Evolutionary conservation across 2,113 vertebrate genomes (phyloP).

Genomic region (Corapipo altera): DNA sequence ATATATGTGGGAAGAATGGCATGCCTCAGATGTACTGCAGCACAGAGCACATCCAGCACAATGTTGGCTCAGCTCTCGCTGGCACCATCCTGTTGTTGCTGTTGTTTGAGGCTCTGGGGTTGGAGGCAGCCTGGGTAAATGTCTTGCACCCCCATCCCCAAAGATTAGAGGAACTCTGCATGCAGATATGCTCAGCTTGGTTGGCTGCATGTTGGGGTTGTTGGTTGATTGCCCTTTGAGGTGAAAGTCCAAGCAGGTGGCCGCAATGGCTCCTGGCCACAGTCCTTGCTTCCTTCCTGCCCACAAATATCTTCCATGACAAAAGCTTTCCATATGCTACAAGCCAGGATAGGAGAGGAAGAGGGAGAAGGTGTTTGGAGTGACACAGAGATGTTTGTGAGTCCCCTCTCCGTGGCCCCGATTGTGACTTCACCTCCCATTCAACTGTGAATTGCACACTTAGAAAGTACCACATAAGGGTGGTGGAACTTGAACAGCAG

Average conservation of each 20-base stretch:
- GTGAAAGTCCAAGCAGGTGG: neutral
- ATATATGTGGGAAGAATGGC: conserved; percentile 59
- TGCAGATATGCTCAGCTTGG: neutral
- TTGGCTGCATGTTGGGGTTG: accelerated
- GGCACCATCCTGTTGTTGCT: neutral
- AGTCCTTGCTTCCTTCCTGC: neutral
- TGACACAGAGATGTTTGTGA: neutral
- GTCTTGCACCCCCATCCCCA: neutral
- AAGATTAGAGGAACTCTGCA: accelerated
- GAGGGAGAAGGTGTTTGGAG: neutral
- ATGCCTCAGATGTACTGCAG: conserved; percentile 1
- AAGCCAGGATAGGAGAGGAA: neutral
- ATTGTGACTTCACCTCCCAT: neutral
- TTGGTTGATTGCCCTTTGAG: neutral
- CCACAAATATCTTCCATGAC: neutral
- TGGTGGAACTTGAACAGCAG: neutral
- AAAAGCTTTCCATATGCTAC: neutral
- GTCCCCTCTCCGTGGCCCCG: accelerated
- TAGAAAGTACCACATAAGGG: neutral
- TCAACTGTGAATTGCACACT: neutral
- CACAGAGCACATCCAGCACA: conserved; percentile 8
- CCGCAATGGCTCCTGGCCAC: neutral
- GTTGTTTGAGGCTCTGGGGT: neutral
- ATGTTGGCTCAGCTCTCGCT: neutral
- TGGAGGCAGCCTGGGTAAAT: neutral